These are phyloP conservation scores for Limnephilus lunatus DNA, from an alignment of 2,888 invertebrate genomes.

Conservation along the genomic window DNA sequence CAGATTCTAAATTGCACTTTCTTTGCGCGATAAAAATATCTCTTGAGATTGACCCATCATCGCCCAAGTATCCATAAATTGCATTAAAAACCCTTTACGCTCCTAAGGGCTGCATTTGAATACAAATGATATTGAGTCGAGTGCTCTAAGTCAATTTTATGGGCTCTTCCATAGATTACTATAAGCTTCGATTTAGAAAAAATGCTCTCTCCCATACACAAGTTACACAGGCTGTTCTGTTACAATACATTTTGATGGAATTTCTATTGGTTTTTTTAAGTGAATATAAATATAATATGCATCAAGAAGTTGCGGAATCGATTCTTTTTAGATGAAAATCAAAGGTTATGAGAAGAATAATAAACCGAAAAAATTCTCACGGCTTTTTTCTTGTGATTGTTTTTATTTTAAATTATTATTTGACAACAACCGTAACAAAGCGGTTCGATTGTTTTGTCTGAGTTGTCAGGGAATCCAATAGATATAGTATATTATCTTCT, in stretches of 20 bases:
- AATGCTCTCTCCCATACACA: conserved; percentile 18
- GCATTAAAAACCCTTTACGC: conserved; percentile 48
- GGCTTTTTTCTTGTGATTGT: background rate
- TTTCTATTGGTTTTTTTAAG: background rate
- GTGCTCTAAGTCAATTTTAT: conserved; percentile 63
- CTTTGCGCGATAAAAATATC: background rate
- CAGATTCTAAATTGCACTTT: conserved; percentile 5
- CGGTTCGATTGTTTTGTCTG: no score
- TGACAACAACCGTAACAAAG: no score
- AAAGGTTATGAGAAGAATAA: no score
- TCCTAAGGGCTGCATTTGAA: conserved; percentile 48
- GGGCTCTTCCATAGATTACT: conserved; percentile 59
- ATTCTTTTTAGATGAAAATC: background rate
- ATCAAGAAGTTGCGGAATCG: background rate
- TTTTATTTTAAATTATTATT: background rate
- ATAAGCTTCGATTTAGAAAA: conserved; percentile 43
- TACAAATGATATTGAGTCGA: conserved; percentile 47
- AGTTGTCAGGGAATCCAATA: no score
- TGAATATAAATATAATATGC: background rate
- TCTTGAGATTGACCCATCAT: conserved; percentile 5
- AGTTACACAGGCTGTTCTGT: background rate
- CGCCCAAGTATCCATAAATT: conserved; percentile 52
- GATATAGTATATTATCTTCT: no score
- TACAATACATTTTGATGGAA: background rate
- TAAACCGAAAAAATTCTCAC: no score